phyloP scores from a whole-genome alignment of 1,140 invertebrate species.

The Aporrectodea caliginosa region DNA sequence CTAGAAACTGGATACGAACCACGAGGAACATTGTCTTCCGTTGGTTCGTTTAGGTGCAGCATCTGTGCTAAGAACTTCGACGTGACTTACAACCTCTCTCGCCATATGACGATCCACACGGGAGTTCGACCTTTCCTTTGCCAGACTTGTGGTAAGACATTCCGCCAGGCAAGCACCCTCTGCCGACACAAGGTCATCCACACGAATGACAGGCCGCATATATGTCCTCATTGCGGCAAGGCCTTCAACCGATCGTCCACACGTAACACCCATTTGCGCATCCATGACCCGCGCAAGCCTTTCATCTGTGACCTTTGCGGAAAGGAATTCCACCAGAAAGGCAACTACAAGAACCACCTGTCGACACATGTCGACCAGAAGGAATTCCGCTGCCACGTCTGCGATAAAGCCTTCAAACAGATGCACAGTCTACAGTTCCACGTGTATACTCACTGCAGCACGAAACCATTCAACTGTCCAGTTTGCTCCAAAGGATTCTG shows the following conservation, averaged over 20 bases:
- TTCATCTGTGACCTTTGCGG: constrained; percentile 77
- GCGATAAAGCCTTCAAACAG: constrained; percentile 96
- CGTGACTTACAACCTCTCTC: constrained; percentile 95
- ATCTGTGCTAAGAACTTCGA: constrained; percentile 98
- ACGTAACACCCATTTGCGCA: constrained; percentile 91
- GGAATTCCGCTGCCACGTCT: constrained; percentile 88
- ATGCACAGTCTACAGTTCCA: constrained; percentile 98
- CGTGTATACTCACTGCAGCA: constrained; percentile 98
- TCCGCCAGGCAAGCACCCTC: constrained; percentile 92
- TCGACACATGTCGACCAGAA: constrained; percentile 95
- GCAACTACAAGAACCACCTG: constrained; percentile 98
- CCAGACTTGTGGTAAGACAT: constrained; percentile 94
- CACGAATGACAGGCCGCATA: constrained; percentile 78
- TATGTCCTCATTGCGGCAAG: constrained; percentile 91
- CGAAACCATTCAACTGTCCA: constrained; percentile 90
- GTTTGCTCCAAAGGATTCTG: constrained; percentile 98
- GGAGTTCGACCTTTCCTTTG: constrained; percentile 95
- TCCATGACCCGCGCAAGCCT: constrained; percentile 93
- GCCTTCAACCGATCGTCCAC: constrained; percentile 97
- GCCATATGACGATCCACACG: constrained; percentile 99
- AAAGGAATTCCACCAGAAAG: constrained; percentile 91
- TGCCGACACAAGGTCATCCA: constrained; percentile 99
- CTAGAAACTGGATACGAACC: too few relatives aligned
- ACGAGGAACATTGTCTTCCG: too few relatives aligned
- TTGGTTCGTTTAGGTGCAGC: constrained; percentile 85